phyloP scores from a whole-genome alignment of 2,113 vertebrate species.

The Grammomys surdaster region DNA sequence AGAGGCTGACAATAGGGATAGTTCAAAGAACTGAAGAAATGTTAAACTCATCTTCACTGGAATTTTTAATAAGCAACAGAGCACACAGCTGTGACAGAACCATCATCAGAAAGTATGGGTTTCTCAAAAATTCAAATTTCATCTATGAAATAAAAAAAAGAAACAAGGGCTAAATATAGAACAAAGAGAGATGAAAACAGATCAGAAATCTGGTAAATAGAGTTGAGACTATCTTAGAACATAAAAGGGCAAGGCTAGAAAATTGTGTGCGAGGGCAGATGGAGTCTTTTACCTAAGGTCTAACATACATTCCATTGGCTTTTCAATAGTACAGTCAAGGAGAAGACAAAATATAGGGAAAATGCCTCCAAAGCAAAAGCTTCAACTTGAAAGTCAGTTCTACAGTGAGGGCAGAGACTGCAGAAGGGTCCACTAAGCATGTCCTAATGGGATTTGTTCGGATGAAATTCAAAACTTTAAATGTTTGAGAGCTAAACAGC shows the following conservation, averaged over 20 bases:
- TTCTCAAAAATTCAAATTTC: slow-evolving; percentile 36
- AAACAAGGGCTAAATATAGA: neutral
- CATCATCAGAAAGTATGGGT: slow-evolving; percentile 1
- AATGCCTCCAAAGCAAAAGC: neutral
- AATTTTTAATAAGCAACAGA: neutral
- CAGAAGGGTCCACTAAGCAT: neutral
- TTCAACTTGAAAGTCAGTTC: neutral
- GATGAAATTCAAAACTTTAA: slow-evolving; percentile 34
- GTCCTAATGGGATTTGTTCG: slow-evolving; percentile 7
- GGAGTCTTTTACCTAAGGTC: neutral
- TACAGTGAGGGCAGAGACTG: neutral
- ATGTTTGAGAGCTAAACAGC: slow-evolving; percentile 26
- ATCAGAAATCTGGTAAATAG: neutral
- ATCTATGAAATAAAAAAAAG: slow-evolving; percentile 41
- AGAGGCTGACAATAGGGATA: neutral
- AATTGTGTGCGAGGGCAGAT: neutral
- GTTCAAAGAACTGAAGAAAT: slow-evolving; percentile 32
- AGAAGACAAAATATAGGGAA: neutral
- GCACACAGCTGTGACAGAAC: neutral
- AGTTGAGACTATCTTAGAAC: neutral
- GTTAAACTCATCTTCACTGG: neutral
- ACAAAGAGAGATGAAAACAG: neutral
- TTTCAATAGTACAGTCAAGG: neutral
- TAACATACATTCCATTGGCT: neutral
- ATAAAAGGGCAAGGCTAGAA: neutral